Conservation (phyloP, 2,113 vertebrate genomes). For the Tonatia bakeri region DNA sequence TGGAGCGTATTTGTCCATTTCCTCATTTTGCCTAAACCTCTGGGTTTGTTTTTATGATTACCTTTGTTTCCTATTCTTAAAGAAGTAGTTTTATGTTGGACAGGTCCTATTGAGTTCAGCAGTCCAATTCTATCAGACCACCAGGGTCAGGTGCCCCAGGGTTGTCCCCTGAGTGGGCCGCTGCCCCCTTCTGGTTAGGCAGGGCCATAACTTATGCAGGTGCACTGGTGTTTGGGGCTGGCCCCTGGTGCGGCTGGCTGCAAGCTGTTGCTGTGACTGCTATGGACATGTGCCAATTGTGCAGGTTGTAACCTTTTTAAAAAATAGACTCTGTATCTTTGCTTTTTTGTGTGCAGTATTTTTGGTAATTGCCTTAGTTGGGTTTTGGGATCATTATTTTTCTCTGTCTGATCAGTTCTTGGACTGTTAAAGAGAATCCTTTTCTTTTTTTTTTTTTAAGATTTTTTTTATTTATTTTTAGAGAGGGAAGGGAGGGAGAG, state of each 20-base stretch:
- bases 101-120: neutral
- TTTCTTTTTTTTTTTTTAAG: slow-evolving; percentile 29
- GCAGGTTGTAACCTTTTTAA: neutral
- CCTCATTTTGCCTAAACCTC: neutral
- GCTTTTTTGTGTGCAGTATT: neutral
- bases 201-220: neutral
- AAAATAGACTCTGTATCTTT: neutral
- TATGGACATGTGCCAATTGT: neutral
- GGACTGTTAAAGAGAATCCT: neutral
- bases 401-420: neutral
- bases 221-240: neutral
- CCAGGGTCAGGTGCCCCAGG: neutral
- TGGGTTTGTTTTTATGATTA: neutral
- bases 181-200: neutral
- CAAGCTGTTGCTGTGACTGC: neutral
- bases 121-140: neutral
- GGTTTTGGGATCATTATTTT: neutral
- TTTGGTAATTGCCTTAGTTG: neutral
- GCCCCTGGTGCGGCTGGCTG: neutral
- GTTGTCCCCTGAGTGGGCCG: neutral
- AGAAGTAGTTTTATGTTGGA: neutral
- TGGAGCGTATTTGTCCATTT: neutral
- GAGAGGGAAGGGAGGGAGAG: too few relatives aligned
- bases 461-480: too few relatives aligned
- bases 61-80: neutral